Percentiles rank a stretch among this genome's conserved stretches.
phyloP scores from a whole-genome alignment of 1,140 invertebrate species.

The Lordiphosa stackelbergi region DNA sequence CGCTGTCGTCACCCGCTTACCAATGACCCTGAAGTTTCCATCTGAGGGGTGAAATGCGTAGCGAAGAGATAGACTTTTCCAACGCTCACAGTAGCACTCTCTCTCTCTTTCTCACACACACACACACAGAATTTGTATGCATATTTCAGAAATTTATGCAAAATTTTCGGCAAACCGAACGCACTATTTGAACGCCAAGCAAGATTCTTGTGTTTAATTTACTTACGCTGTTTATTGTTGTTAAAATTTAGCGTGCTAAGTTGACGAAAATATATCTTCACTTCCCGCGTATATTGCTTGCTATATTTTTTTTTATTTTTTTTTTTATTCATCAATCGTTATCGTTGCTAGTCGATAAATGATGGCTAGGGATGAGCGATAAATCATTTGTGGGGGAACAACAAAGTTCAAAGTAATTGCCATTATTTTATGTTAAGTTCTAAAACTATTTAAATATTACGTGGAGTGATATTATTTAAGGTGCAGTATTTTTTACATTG shows the following conservation, averaged over 20 bases:
- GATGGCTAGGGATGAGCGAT: too few species aligned
- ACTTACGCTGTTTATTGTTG: slow-evolving; percentile 69
- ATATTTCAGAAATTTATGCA: slow-evolving; percentile 64
- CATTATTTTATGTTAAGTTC: too few species aligned
- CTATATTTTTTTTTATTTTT: slow-evolving; percentile 39
- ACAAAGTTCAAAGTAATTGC: too few species aligned
- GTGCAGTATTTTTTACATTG: too few species aligned
- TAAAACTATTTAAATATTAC: too few species aligned
- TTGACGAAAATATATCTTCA: slow-evolving; percentile 47
- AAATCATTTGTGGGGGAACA: too few species aligned
- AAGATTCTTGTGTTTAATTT: slow-evolving; percentile 10
- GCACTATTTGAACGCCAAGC: slow-evolving; percentile 16
- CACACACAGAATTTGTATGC: slow-evolving; percentile 29
- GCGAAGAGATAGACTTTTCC: slow-evolving; percentile 71
- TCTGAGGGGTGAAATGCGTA: slow-evolving; percentile 70
- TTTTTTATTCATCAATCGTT: slow-evolving; percentile 56
- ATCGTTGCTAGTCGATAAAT: too few species aligned
- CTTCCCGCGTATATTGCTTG: slow-evolving; percentile 61
- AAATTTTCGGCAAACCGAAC: slow-evolving; percentile 44
- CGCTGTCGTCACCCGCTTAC: slow-evolving; percentile 15
- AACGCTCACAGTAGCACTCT: slow-evolving; percentile 32
- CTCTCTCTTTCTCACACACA: slow-evolving; percentile 13
- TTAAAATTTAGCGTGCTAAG: slow-evolving; percentile 50
- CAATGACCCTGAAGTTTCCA: slow-evolving; percentile 52
- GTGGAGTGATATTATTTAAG: too few species aligned